Conservation (phyloP, 2,797 vertebrate genomes). For the Semaprochilodus insignis region DNA sequence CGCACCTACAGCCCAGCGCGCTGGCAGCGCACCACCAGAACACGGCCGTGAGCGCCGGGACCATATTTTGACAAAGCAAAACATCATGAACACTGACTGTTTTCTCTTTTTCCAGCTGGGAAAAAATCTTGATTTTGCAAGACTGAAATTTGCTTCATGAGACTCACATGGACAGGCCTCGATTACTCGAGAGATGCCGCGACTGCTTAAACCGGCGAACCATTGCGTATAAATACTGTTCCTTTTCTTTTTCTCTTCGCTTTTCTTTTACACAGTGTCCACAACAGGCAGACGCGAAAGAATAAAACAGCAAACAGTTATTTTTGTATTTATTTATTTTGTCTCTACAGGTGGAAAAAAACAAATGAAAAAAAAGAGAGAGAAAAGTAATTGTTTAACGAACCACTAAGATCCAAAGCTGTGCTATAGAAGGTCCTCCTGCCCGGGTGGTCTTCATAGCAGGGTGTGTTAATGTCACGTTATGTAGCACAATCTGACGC, state of each 20-base stretch:
- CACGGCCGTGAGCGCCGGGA: constrained; percentile 86
- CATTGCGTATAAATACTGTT: constrained; percentile 38
- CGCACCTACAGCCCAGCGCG: constrained; percentile 83
- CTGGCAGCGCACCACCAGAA: constrained; percentile 86
- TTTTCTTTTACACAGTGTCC: constrained; percentile 33
- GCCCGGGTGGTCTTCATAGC: constrained; percentile 65
- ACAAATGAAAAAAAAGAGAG: constrained; percentile 60
- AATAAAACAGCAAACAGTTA: constrained; percentile 69
- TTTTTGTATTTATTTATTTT: constrained; percentile 89
- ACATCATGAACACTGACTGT: constrained; percentile 60
- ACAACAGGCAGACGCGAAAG: constrained; percentile 48
- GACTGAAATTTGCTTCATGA: constrained; percentile 21
- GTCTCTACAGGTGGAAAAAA: constrained; percentile 63
- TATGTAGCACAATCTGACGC: constrained; percentile 90
- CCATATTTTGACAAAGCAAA: constrained; percentile 85
- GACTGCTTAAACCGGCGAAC: constrained; percentile 42
- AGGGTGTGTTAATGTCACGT: constrained; percentile 73
- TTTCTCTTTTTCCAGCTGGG: constrained; percentile 66
- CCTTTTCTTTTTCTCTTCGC: neutral
- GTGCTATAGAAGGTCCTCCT: constrained; percentile 67
- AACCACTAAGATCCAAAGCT: constrained; percentile 84
- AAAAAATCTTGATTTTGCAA: constrained; percentile 40
- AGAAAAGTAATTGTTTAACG: constrained; percentile 50
- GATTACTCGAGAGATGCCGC: constrained; percentile 14
- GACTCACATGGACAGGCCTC: constrained; percentile 24